A percentile compares a stretch with the other conserved stretches of the same genome.
Evolutionary conservation across 2,888 invertebrate genomes (phyloP).

Genomic region (Saturnia pavonia): DNA sequence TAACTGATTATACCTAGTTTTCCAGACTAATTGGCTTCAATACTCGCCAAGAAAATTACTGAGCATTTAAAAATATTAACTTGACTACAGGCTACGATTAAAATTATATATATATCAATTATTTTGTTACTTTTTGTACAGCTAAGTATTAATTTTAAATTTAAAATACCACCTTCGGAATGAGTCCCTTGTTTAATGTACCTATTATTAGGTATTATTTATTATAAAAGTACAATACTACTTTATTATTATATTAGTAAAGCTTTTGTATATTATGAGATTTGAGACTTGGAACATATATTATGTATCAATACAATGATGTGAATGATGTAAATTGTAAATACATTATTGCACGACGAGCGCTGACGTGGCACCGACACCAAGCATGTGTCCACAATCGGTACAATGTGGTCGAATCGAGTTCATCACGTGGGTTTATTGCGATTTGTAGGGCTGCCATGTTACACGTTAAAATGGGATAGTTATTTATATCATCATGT

Average conservation of each 20-base stretch:
- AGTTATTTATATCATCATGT: background rate
- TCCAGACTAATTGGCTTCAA: background rate
- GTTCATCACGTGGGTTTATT: slow-evolving; percentile 37
- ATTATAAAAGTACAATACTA: background rate
- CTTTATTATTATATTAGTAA: background rate
- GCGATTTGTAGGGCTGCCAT: slow-evolving; percentile 1
- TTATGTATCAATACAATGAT: background rate
- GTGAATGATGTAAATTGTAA: background rate
- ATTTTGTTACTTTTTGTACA: too few species aligned
- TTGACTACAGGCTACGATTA: background rate
- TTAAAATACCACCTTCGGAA: too few species aligned
- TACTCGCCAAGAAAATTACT: background rate
- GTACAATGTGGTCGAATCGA: slow-evolving; percentile 41
- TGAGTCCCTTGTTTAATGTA: too few species aligned
- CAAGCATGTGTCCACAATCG: slow-evolving; percentile 27
- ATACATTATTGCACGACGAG: background rate
- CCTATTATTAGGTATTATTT: too few species aligned
- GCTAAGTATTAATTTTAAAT: too few species aligned
- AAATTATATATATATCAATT: too few species aligned
- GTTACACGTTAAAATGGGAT: background rate
- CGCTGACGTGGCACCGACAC: background rate
- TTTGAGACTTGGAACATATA: background rate
- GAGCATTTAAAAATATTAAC: background rate
- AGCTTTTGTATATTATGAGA: background rate
- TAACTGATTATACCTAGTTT: background rate